A percentile compares a stretch with the other conserved stretches of the same genome.
phyloP scores from a whole-genome alignment of 2,113 vertebrate genomes.

The Nothobranchius furzeri region DNA sequence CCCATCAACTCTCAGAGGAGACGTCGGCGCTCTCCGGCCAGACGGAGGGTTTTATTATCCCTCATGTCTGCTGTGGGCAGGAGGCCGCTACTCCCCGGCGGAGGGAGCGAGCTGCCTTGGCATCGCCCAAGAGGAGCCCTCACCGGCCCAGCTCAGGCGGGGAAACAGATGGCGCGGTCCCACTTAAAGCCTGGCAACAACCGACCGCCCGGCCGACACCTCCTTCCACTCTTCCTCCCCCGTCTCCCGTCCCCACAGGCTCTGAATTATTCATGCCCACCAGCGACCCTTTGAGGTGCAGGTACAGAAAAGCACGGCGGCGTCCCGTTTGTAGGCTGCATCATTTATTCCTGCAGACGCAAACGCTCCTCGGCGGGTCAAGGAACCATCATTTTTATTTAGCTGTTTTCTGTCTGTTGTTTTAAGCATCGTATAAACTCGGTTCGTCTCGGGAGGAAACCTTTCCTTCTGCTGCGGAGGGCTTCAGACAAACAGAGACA shows the following conservation, averaged over 20 bases:
- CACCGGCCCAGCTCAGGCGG: constrained; percentile 65
- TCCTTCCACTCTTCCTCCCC: constrained; percentile 36
- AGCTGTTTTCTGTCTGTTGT: too few relatives aligned
- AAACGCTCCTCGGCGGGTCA: constrained; percentile 30
- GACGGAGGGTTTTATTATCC: constrained; percentile 74
- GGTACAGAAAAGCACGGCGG: constrained; percentile 67
- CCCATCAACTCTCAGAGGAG: constrained; percentile 59
- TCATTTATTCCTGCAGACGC: constrained; percentile 58
- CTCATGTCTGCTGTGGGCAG: constrained; percentile 63
- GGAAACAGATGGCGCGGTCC: constrained; percentile 80
- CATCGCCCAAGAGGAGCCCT: constrained; percentile 72
- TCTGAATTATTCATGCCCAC: constrained; percentile 80
- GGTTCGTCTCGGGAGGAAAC: too few relatives aligned
- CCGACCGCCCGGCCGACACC: constrained; percentile 46
- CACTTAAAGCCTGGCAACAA: constrained; percentile 70
- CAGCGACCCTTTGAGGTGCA: constrained; percentile 77
- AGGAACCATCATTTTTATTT: too few relatives aligned
- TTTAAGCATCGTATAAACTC: too few relatives aligned
- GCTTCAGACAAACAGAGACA: constrained; percentile 1
- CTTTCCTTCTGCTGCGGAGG: constrained; percentile 6
- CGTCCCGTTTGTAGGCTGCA: constrained; percentile 59
- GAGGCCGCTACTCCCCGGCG: constrained; percentile 58
- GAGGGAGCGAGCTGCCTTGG: constrained; percentile 61
- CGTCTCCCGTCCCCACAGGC: constrained; percentile 33
- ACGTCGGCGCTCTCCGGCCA: constrained; percentile 48